Base-by-base conservation (phyloP, 2,797 vertebrate species). In the Cynopterus sphinx region DNA sequence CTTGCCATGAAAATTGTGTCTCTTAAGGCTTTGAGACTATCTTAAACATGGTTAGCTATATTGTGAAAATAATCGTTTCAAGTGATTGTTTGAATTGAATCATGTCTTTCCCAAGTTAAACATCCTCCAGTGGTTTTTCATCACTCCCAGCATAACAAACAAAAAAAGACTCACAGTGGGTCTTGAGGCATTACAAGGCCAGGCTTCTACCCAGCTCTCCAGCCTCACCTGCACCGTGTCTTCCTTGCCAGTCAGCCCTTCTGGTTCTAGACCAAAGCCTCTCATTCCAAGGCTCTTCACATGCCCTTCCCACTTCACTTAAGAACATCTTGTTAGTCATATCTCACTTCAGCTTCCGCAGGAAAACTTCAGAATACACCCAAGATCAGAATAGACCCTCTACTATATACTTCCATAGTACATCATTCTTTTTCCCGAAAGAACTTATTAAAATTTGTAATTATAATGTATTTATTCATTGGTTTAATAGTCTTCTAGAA, bases 241-340 rank as follows among this genome's bases (percentile, higher is more conserved):
- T 10, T 43, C 13, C 41, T 33, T 28, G 1, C 31, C 5, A 1
- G 6, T 53, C 13, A 26, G 53, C 17, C 17, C 41, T 53, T 31
- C 36, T 0, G 1, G 0, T 5, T 33, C 21, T 15, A 33, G 9
- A 28, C 33, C 5, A 9, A 2, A 9, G 12, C 41, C 53, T 71
- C 9, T 6, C 0, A 1, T 6, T 19, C 22, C 1, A 3, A 0
- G 3, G 19, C 5, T 31, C 77, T n/a, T 5, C 31, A 39, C 16
- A 4, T 11, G 15, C 3, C 13, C n/a, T n/a, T 16, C 28, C 46
- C 6, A 36, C 17, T 26, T 21, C 19, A 17, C 22, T 31, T 26
- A 26, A 57, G 3, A 16, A 9, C 13, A 10, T n/a, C 55, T 39
- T 28, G 6, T 65, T 36, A 12, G 10, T 12, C 24, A 1, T 15